These are phyloP conservation scores for Mellilla xanthometata DNA, from an alignment of 2,888 invertebrate species.

Conservation along the genomic window DNA sequence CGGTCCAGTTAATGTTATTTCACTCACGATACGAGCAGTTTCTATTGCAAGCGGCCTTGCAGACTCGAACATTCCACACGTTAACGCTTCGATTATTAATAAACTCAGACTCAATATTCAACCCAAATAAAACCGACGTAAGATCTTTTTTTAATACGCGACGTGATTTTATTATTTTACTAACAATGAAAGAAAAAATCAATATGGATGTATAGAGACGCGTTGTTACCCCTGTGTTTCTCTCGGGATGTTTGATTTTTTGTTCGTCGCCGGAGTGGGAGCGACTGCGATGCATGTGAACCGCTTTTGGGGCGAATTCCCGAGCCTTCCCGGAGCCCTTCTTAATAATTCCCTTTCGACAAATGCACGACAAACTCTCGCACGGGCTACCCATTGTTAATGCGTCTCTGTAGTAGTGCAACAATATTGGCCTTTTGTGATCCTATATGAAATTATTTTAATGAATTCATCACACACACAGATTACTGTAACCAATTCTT, in stretches of 20 bases:
- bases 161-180: slow-evolving; percentile 75
- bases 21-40: slow-evolving; percentile 76
- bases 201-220: slow-evolving; percentile 77
- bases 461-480: slow-evolving; percentile 49
- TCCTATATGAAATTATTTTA: slow-evolving; percentile 59
- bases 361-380: slow-evolving; percentile 82
- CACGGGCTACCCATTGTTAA: slow-evolving; percentile 76
- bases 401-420: slow-evolving; percentile 70
- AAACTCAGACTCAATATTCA: slow-evolving; percentile 74
- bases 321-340: slow-evolving; percentile 80
- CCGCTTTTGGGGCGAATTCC: slow-evolving; percentile 82
- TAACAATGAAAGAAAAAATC: slow-evolving; percentile 80
- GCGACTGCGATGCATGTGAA: slow-evolving; percentile 72
- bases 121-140: slow-evolving; percentile 71
- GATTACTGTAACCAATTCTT: neutral
- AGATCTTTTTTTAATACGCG: slow-evolving; percentile 70
- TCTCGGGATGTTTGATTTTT: slow-evolving; percentile 82
- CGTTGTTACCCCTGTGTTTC: slow-evolving; percentile 82
- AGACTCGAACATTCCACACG: slow-evolving; percentile 77
- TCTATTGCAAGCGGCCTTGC: slow-evolving; percentile 80
- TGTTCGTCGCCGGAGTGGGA: slow-evolving; percentile 78
- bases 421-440: slow-evolving; percentile 69
- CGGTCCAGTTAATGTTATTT: slow-evolving; percentile 74
- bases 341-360: slow-evolving; percentile 80
- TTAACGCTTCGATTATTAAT: slow-evolving; percentile 81